phyloP scores from a whole-genome alignment of 1,140 invertebrate species.

The Leptinotarsa undecemlineata region DNA sequence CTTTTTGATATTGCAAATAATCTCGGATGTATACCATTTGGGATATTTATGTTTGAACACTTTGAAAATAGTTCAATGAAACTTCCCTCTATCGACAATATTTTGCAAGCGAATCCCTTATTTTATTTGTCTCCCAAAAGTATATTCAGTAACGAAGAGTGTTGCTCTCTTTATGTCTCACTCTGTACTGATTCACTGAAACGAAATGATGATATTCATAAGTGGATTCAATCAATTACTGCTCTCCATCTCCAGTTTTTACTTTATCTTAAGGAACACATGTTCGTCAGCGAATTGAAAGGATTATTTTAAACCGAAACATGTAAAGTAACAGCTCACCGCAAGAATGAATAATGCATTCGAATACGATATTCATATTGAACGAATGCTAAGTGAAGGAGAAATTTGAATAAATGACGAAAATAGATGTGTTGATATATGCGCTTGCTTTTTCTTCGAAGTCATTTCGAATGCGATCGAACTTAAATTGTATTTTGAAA shows the following conservation, averaged over 20 bases:
- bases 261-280: constrained; percentile 3
- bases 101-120: too few species aligned
- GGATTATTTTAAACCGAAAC: background rate
- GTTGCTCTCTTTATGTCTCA: background rate
- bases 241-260: background rate
- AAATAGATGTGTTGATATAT: constrained; percentile 4
- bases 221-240: background rate
- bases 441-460: background rate
- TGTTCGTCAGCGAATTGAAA: background rate
- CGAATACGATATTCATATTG: constrained; percentile 3
- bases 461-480: constrained; percentile 5
- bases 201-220: background rate
- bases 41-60: too few species aligned
- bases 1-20: too few species aligned
- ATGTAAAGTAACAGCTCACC: background rate
- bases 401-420: constrained; percentile 8
- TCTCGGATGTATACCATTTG: too few species aligned
- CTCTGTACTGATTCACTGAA: background rate
- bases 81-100: too few species aligned
- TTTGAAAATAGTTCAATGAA: too few species aligned
- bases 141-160: too few species aligned
- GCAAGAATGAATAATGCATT: constrained; percentile 1
- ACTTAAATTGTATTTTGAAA: constrained; percentile 1
- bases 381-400: constrained; percentile 1
- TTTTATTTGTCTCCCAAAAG: too few species aligned